These are phyloP conservation scores for Microtus richardsoni DNA, from an alignment of 2,113 vertebrate genomes.

Conservation along the genomic window DNA sequence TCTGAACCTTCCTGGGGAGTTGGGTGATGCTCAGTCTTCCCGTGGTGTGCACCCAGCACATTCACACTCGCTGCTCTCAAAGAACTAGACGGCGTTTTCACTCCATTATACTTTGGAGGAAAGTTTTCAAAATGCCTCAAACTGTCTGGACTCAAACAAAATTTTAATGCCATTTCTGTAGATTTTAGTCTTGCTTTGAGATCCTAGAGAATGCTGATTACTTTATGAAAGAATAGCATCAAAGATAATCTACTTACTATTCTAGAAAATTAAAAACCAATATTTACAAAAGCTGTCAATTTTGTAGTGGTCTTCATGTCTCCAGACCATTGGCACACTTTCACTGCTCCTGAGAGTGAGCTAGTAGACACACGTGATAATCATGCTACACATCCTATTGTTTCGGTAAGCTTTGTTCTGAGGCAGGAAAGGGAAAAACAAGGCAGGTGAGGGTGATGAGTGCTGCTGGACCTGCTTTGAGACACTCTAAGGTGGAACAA, in stretches of 20 bases:
- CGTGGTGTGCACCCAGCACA: not conserved
- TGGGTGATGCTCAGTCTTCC: not conserved
- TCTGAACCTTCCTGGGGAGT: slow-evolving; percentile 1
- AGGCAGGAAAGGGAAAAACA: not conserved
- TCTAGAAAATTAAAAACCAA: not conserved
- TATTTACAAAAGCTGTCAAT: not conserved
- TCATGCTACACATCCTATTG: not conserved
- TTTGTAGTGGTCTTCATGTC: not conserved
- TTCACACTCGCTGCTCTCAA: not conserved
- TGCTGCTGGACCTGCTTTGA: not conserved
- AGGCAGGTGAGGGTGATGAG: not conserved
- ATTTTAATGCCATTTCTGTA: not conserved
- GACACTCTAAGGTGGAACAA: not conserved
- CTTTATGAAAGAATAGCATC: not conserved
- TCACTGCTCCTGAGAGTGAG: not conserved
- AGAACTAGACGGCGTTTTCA: not conserved
- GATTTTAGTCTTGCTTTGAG: not conserved
- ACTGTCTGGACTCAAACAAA: not conserved
- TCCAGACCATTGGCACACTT: not conserved
- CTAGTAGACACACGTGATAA: not conserved
- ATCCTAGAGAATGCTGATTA: not conserved
- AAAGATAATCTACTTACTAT: not conserved
- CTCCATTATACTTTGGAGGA: not conserved
- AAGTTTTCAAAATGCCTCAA: not conserved
- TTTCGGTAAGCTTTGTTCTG: not conserved